phyloP scores from a whole-genome alignment of 2,113 vertebrate species.

The Scortum barcoo region DNA sequence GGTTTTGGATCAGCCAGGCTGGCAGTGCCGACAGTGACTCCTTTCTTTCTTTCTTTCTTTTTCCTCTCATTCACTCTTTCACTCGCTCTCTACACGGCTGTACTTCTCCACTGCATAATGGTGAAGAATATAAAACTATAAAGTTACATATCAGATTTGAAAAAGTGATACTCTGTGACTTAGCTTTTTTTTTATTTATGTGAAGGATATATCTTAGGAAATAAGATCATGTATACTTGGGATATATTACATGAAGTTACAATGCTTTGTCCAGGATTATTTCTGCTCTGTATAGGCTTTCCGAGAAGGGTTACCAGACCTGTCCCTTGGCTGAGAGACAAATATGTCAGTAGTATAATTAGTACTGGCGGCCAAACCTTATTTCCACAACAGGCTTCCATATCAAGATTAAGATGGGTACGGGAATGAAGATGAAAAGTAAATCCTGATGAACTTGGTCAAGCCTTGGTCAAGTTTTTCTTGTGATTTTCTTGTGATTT shows the following conservation, averaged over 20 bases:
- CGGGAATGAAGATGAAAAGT: neutral
- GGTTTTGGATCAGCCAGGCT: constrained; percentile 58
- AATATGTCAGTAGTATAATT: neutral
- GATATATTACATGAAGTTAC: neutral
- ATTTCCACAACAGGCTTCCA: constrained; percentile 15
- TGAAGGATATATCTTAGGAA: neutral
- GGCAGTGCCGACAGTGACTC: constrained; percentile 54
- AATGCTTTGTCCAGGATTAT: neutral
- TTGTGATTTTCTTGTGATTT: neutral
- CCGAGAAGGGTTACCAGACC: neutral
- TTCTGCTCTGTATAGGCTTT: neutral
- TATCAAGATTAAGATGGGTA: constrained; percentile 14
- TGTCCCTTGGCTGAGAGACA: neutral
- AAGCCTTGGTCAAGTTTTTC: no score
- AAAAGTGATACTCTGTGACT: neutral
- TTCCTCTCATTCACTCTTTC: constrained; percentile 48
- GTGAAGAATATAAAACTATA: neutral
- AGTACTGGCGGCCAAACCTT: constrained; percentile 2
- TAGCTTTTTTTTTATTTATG: neutral
- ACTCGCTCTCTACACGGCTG: constrained; percentile 23
- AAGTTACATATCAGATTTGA: neutral
- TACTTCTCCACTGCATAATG: constrained; percentile 1
- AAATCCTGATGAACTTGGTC: neutral
- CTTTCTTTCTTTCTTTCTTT: constrained; percentile 61
- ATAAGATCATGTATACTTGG: neutral